Evolutionary conservation across 2,113 vertebrate genomes (phyloP).

Genomic region (Chloebia gouldiae): DNA sequence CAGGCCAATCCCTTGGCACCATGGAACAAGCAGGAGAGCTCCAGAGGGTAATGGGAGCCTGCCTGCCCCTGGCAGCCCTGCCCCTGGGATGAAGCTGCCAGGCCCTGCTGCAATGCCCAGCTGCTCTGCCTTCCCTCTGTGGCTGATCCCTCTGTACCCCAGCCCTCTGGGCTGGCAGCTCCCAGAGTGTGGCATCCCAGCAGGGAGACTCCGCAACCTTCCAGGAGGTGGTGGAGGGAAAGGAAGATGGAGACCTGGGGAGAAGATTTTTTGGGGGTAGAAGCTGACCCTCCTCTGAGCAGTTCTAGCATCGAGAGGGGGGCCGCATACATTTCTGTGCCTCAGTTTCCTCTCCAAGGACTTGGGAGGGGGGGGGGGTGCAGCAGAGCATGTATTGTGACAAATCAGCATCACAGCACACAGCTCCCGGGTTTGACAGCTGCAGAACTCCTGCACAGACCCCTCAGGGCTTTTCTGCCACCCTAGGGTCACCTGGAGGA

Average conservation of each 20-base stretch:
- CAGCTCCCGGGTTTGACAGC: neutral
- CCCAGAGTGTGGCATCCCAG: neutral
- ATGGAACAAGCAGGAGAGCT: neutral
- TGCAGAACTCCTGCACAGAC: neutral
- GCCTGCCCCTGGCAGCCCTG: neutral
- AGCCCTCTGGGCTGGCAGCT: neutral
- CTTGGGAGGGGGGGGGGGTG: neutral
- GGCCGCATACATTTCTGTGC: neutral
- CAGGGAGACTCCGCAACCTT: neutral
- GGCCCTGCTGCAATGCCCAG: neutral
- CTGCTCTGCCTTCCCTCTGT: neutral
- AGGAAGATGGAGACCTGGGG: neutral
- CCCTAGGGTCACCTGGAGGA: fast-evolving
- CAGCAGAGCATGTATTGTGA: fast-evolving
- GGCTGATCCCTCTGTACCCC: neutral
- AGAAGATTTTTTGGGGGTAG: neutral
- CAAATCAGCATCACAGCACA: neutral
- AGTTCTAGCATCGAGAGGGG: fast-evolving
- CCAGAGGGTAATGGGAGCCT: neutral
- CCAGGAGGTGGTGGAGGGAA: neutral
- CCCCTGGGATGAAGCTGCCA: neutral
- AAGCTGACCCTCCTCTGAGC: neutral
- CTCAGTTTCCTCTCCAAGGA: neutral
- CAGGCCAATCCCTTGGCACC: neutral
- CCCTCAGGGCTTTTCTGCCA: neutral